A percentile compares a stretch with the other conserved stretches of the same genome.
Evolutionary conservation across 2,888 invertebrate genomes (phyloP).

Genomic region (Elmis aenea): DNA sequence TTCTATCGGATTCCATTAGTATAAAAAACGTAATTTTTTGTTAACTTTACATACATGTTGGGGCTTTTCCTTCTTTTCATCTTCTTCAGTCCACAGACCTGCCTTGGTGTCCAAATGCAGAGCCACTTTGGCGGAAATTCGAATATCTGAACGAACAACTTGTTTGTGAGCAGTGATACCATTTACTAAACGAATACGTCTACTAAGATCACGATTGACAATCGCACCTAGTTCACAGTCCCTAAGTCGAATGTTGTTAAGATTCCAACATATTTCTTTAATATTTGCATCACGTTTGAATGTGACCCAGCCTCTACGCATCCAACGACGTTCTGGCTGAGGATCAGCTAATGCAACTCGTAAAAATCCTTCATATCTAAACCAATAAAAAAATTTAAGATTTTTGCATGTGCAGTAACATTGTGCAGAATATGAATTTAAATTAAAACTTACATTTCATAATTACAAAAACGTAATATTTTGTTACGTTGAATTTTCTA

Average conservation of each 20-base stretch:
- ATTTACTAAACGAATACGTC: constrained; percentile 87
- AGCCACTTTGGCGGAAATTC: constrained; percentile 85
- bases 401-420: constrained; percentile 5
- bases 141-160: constrained; percentile 86
- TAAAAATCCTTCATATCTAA: constrained; percentile 84
- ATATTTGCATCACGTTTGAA: constrained; percentile 96
- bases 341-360: constrained; percentile 97
- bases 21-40: no score
- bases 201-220: constrained; percentile 92
- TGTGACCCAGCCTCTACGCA: constrained; percentile 97
- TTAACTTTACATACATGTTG: no score
- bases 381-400: constrained; percentile 63
- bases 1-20: no score
- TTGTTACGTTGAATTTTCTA: no score
- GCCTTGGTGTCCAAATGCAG: constrained; percentile 84
- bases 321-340: constrained; percentile 91
- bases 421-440: not conserved
- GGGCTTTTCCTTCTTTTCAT: constrained; percentile 44
- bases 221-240: constrained; percentile 93
- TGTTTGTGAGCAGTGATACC: constrained; percentile 86
- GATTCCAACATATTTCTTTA: constrained; percentile 98
- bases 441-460: no score
- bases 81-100: constrained; percentile 65
- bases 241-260: constrained; percentile 88
- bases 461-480: no score